A percentile compares a stretch with the other conserved stretches of the same genome.
phyloP scores from a whole-genome alignment of 1,140 invertebrate species.

The Brachionus manjavacas region DNA sequence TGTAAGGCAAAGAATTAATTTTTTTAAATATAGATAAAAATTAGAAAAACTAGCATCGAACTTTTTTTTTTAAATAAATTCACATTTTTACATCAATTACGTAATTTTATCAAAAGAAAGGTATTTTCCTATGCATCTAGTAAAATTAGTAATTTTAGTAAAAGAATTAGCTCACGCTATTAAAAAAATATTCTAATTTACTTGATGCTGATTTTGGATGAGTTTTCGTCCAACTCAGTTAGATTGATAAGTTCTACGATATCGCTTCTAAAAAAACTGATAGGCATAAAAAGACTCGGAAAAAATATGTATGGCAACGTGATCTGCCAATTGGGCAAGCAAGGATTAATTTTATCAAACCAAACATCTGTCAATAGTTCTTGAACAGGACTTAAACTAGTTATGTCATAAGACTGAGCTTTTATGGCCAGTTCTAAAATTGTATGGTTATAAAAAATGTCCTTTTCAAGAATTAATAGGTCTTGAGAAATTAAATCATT shows the following conservation, averaged over 20 bases:
- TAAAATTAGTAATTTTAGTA: too few species aligned
- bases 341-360: constrained; percentile 41
- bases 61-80: too few species aligned
- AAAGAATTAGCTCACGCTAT: too few species aligned
- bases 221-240: constrained; percentile 30
- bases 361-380: constrained; percentile 39
- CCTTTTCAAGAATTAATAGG: constrained; percentile 19
- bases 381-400: constrained; percentile 4
- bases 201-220: constrained; percentile 33
- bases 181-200: background rate
- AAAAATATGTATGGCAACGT: constrained; percentile 30
- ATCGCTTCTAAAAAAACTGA: constrained; percentile 41
- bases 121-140: too few species aligned
- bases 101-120: too few species aligned
- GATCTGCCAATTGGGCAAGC: constrained; percentile 32
- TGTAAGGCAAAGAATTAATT: too few species aligned
- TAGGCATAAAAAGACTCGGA: constrained; percentile 10
- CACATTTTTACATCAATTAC: too few species aligned
- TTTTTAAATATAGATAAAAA: too few species aligned
- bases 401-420: constrained; percentile 10
- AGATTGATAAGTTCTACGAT: constrained; percentile 35
- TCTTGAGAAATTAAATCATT: constrained; percentile 29
- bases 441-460: constrained; percentile 32
- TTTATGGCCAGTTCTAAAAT: constrained; percentile 13
- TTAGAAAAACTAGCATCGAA: too few species aligned